Base-by-base conservation (phyloP, 2,797 vertebrate species). In the Mormyrops attenuatus region DNA sequence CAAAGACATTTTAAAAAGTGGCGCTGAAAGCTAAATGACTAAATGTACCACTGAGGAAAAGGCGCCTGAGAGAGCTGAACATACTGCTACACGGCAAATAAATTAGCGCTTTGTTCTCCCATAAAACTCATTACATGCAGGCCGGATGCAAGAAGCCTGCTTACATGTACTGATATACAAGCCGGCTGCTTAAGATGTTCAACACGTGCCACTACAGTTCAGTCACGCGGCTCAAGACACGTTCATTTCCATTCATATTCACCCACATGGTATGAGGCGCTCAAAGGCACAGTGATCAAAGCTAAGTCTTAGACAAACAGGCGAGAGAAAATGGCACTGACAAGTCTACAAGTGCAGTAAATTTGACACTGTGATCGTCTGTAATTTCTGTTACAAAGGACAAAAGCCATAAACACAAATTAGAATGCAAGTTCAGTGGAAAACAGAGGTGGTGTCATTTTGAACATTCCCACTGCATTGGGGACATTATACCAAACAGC, bases 401-500 rank as follows among this genome's bases (percentile, higher is more conserved):
- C 73, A 80, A 80, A 80, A n/a, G 73, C 73, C 73, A 80, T 80
- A 44, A n/a, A 80, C 73, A 80, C 20, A n/a, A 44, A 80, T 80
- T 80, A 80, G 73, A 80, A 80, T n/a, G 73, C 73, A 80, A 69
- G 26, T 73, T 15, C 66, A 73, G 30, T 38, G 30, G 13, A 73
- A 38, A 38, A 17, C 30, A 73, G 41, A 44, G 73, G 30, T 80
- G 41, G 73, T 20, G 73, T 44, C 73, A 44, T 80, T 38, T 17
- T 20, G 34, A 77, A 77, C 69, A 77, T 77, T 80, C 30, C 26
- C 66, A 73, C 30, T 73, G 30, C 66, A 17, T 38, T 7, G 5
- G 66, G 30, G 38, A 44, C 17, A 80, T 20, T 20, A 80, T 17
- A 80, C 34, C 66, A 44, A 80, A 44, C 15, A 80, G 41, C 34